Evolutionary conservation across 2,113 vertebrate genomes (phyloP).

Genomic region (Prochilodus magdalenae): DNA sequence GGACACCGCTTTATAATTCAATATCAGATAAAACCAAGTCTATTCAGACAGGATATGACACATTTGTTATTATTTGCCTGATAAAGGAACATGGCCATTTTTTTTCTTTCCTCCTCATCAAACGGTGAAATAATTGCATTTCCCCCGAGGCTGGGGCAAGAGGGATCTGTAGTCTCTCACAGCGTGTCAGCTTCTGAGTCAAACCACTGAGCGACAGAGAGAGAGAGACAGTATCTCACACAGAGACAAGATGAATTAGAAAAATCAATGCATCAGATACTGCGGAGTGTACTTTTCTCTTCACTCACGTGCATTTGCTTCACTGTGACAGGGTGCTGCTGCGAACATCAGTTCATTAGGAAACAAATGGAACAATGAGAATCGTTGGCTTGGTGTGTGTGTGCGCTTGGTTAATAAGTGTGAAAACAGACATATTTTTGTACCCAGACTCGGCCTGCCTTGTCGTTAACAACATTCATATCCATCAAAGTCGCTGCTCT

Average conservation of each 20-base stretch:
- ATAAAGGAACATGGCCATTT: conserved; percentile 56
- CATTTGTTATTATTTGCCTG: conserved; percentile 68
- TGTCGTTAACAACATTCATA: conserved; percentile 34
- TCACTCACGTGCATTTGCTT: conserved; percentile 31
- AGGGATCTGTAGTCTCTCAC: conserved; percentile 61
- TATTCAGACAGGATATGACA: conserved; percentile 67
- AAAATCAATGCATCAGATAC: conserved; percentile 54
- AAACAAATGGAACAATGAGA: conserved; percentile 51
- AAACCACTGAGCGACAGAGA: conserved; percentile 45
- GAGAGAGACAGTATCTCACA: conserved; percentile 46
- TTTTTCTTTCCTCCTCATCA: conserved; percentile 51
- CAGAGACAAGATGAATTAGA: conserved; percentile 54
- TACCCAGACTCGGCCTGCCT: conserved; percentile 18
- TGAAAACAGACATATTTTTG: conserved; percentile 38
- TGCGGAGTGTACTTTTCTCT: conserved; percentile 27
- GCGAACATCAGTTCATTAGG: conserved; percentile 43
- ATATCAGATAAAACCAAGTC: conserved; percentile 60
- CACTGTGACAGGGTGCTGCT: conserved; percentile 43
- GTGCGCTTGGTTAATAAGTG: conserved; percentile 45
- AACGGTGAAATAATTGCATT: conserved; percentile 68
- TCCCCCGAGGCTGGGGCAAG: conserved; percentile 51
- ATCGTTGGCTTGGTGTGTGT: conserved; percentile 31
- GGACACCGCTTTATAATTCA: conserved; percentile 65
- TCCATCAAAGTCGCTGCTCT: conserved; percentile 13
- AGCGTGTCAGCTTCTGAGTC: conserved; percentile 44